Conservation (phyloP, 2,113 vertebrate genomes). For the Micronisus gabar region DNA sequence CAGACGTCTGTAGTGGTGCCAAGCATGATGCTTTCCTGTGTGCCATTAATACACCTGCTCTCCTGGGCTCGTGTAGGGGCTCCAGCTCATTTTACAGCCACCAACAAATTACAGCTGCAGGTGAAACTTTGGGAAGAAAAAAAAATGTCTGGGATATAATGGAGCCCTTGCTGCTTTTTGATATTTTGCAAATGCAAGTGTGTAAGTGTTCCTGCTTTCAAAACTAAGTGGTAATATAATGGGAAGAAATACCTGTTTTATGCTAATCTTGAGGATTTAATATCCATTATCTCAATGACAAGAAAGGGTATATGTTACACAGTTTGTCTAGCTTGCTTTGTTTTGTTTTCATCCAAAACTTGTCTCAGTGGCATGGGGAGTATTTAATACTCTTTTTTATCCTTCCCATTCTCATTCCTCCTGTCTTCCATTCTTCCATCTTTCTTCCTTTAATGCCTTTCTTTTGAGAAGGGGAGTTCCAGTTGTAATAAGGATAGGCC, state of each 20-base stretch:
- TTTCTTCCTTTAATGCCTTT: background rate
- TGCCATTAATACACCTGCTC: background rate
- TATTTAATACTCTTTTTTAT: background rate
- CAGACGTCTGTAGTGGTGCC: background rate
- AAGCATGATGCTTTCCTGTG: rapidly evolving
- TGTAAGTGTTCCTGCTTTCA: background rate
- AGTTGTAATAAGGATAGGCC: background rate
- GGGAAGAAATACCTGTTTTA: background rate
- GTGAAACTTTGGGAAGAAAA: background rate
- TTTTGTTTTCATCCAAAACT: background rate
- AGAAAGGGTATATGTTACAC: background rate
- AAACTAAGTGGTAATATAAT: background rate
- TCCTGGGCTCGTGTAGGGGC: background rate
- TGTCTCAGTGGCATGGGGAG: background rate
- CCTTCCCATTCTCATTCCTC: background rate
- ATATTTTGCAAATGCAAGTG: background rate
- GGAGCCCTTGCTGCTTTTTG: background rate
- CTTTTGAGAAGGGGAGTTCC: background rate
- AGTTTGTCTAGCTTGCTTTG: background rate
- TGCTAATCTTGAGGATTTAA: background rate
- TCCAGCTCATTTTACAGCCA: background rate
- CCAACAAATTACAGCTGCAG: background rate
- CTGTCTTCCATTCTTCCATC: background rate
- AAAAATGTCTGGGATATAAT: background rate
- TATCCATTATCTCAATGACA: background rate